phyloP scores from a whole-genome alignment of 2,888 invertebrate genomes.

The Sympetrum striolatum region DNA sequence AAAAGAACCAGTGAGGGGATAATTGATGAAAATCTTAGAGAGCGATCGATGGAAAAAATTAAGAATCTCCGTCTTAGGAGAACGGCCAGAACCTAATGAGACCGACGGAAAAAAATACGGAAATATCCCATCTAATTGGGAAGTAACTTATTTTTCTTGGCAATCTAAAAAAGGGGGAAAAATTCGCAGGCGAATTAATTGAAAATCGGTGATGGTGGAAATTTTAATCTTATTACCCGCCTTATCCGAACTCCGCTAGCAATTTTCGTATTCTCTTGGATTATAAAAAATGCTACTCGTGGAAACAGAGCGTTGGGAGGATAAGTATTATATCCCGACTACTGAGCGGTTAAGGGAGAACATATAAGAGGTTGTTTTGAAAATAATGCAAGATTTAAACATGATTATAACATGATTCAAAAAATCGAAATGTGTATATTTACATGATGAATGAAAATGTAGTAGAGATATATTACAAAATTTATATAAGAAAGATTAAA shows the following conservation, averaged over 20 bases:
- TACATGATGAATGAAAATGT: no score
- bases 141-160: background rate
- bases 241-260: background rate
- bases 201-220: constrained; percentile 5
- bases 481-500: no score
- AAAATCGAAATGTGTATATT: no score
- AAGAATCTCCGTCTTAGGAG: background rate
- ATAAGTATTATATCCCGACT: background rate
- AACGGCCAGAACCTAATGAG: background rate
- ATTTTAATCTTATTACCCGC: constrained; percentile 16
- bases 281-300: background rate
- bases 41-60: background rate
- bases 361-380: no score
- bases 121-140: background rate
- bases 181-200: constrained; percentile 5
- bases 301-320: background rate
- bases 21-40: background rate
- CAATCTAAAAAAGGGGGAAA: background rate
- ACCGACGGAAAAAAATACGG: background rate
- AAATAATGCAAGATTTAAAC: no score
- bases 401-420: no score
- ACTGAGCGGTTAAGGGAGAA: background rate
- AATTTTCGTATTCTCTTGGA: background rate
- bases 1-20: background rate
- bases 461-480: no score